Percentiles rank a stretch among this genome's conserved stretches.
Evolutionary conservation across 2,113 vertebrate genomes (phyloP).

Genomic region (Psephotus haematonotus): DNA sequence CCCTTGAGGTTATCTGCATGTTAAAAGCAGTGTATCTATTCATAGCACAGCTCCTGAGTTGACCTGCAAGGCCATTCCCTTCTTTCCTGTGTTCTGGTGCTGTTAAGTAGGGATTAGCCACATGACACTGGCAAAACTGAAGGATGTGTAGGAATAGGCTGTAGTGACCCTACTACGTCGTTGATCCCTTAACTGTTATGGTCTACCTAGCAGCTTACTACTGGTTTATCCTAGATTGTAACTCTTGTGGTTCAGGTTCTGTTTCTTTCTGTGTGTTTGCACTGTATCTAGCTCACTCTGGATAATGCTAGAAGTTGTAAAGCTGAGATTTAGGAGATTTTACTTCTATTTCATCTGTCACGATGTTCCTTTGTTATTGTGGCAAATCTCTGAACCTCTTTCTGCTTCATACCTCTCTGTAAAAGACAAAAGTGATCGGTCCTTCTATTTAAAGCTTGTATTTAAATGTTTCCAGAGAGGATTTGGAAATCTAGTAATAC

Average conservation of each 20-base stretch:
- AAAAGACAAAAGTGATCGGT: background rate
- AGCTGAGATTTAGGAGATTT: background rate
- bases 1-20: background rate
- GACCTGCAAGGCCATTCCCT: background rate
- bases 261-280: background rate
- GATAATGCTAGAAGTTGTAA: background rate
- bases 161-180: accelerated
- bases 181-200: background rate
- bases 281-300: background rate
- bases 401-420: background rate
- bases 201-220: background rate
- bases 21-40: background rate
- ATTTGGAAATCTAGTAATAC: background rate
- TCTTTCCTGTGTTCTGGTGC: background rate
- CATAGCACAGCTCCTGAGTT: background rate
- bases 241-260: background rate
- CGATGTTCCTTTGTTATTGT: background rate
- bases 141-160: background rate
- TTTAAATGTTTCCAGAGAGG: background rate
- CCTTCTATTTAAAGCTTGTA: background rate
- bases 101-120: background rate
- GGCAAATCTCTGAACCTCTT: background rate
- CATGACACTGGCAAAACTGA: background rate
- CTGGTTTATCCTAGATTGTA: background rate
- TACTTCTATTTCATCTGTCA: background rate